phyloP scores from a whole-genome alignment of 2,113 vertebrate genomes.

The Xenopus tropicalis region UCB_Xtro_10.0 CM004446.2:129801501-129802000 shows the following conservation, averaged over 20 bases:
- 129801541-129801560: too few relatives aligned
- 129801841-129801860: not conserved
- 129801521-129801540: too few relatives aligned
- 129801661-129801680: not conserved
- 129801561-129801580: too few relatives aligned
- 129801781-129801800: not conserved
- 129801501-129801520: too few relatives aligned
- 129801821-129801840: not conserved
- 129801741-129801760: not conserved
- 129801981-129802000: not conserved
- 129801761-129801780: not conserved
- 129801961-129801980: not conserved
- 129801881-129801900: not conserved
- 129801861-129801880: not conserved
- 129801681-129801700: not conserved
- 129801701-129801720: not conserved
- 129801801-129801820: not conserved
- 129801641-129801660: not conserved
- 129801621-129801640: not conserved
- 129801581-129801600: not conserved
- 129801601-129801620: not conserved
- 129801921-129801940: not conserved
- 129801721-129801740: not conserved
- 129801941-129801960: not conserved
- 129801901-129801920: not conserved